Evolutionary conservation across 2,113 vertebrate species (phyloP).

Genomic region (Pongo abelii): DNA sequence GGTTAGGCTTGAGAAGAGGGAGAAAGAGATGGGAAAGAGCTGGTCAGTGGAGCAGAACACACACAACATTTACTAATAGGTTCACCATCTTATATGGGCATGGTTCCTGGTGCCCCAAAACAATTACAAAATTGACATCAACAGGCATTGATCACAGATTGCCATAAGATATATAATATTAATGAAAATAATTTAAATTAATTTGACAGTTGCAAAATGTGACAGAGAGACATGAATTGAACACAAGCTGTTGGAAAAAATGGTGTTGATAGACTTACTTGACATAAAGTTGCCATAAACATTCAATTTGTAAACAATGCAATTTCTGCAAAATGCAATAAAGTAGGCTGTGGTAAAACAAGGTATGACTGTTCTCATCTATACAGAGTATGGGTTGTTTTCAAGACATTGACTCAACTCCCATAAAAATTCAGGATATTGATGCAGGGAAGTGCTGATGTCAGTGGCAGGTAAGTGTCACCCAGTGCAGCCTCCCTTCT

Average conservation of each 20-base stretch:
- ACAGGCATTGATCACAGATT: not conserved
- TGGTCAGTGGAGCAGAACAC: not conserved
- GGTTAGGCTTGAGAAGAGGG: not conserved
- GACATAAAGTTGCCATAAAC: not conserved
- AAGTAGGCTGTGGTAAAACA: not conserved
- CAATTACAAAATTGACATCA: not conserved
- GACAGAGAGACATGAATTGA: not conserved
- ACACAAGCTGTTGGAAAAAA: not conserved
- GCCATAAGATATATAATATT: not conserved
- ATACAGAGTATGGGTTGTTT: rapidly evolving
- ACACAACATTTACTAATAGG: not conserved
- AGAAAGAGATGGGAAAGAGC: not conserved
- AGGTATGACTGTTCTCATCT: not conserved
- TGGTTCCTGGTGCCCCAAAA: not conserved
- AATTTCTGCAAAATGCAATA: not conserved
- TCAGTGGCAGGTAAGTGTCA: not conserved
- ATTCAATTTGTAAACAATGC: not conserved
- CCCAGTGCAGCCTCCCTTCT: not conserved
- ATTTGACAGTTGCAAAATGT: not conserved
- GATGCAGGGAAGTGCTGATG: not conserved
- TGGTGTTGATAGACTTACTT: not conserved
- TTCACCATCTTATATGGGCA: not conserved
- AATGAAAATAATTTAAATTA: not conserved
- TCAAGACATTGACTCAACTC: not conserved
- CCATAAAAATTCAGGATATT: not conserved